These are phyloP conservation scores for Tenualosa thibaudeaui DNA, from an alignment of 2,797 vertebrate species.

Conservation along the genomic window DNA sequence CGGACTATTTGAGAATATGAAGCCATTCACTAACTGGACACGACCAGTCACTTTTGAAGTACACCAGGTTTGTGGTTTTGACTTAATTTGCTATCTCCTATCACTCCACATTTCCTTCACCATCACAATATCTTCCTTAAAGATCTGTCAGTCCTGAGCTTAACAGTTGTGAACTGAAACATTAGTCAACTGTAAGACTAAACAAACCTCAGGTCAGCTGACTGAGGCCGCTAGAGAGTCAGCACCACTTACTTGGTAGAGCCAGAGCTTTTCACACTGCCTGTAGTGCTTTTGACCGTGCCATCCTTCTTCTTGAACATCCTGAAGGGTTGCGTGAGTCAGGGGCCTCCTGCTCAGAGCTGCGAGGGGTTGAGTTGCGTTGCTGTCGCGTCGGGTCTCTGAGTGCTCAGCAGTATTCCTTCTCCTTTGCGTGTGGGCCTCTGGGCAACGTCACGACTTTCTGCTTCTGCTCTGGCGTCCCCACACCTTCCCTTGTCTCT, in stretches of 20 bases:
- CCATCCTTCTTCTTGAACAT: conserved; percentile 73
- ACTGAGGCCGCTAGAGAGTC: conserved; percentile 13
- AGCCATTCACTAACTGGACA: neutral
- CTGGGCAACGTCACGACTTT: neutral
- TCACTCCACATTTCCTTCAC: neutral
- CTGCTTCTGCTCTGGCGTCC: conserved; percentile 29
- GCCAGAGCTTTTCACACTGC: conserved; percentile 56
- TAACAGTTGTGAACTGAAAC: neutral
- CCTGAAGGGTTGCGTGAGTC: conserved; percentile 53
- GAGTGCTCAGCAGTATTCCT: neutral
- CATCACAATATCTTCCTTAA: neutral
- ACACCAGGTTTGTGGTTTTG: neutral
- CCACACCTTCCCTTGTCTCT: conserved; percentile 48
- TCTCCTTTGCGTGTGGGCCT: conserved; percentile 15
- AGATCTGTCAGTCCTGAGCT: neutral
- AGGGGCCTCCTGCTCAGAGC: conserved; percentile 50
- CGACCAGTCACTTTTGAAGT: neutral
- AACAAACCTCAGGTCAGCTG: conserved; percentile 21
- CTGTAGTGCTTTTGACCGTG: conserved; percentile 56
- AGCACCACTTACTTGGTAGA: conserved; percentile 70
- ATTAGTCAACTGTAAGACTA: neutral
- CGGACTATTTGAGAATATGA: neutral
- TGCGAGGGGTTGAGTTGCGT: neutral
- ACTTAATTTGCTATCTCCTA: neutral
- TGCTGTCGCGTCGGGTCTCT: conserved; percentile 14